Evolutionary conservation across 2,797 vertebrate genomes (phyloP).

Genomic region (Oreochromis grahami): DNA sequence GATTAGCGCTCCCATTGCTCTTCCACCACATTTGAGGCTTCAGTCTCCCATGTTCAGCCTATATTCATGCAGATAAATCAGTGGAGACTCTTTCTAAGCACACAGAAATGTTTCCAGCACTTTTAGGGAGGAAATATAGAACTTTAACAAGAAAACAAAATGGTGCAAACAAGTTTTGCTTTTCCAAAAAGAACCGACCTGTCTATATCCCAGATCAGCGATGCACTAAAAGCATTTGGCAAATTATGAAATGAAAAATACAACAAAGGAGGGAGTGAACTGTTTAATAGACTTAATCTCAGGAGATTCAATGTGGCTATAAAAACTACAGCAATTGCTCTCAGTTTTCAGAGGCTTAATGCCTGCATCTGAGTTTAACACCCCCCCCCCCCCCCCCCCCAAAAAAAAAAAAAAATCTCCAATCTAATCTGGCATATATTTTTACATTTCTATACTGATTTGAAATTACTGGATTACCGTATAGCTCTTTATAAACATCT

Average conservation of each 20-base stretch:
- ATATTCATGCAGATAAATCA: constrained; percentile 17
- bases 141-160: background rate
- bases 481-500: background rate
- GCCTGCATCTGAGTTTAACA: background rate
- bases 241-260: background rate
- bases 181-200: background rate
- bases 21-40: constrained; percentile 48
- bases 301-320: background rate
- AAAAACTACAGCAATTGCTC: background rate
- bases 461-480: background rate
- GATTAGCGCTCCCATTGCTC: constrained; percentile 28
- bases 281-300: background rate
- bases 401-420: background rate
- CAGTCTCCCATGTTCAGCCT: background rate
- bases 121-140: background rate
- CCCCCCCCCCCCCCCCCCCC: too few species aligned
- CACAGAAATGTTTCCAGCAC: background rate
- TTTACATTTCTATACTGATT: background rate
- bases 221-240: background rate
- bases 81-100: background rate
- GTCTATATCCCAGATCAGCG: too few species aligned
- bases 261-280: background rate
- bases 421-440: background rate
- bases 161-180: background rate
- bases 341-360: background rate